Evolutionary conservation across 2,888 invertebrate genomes (phyloP).

Genomic region (Trissolcus japonicus): DNA sequence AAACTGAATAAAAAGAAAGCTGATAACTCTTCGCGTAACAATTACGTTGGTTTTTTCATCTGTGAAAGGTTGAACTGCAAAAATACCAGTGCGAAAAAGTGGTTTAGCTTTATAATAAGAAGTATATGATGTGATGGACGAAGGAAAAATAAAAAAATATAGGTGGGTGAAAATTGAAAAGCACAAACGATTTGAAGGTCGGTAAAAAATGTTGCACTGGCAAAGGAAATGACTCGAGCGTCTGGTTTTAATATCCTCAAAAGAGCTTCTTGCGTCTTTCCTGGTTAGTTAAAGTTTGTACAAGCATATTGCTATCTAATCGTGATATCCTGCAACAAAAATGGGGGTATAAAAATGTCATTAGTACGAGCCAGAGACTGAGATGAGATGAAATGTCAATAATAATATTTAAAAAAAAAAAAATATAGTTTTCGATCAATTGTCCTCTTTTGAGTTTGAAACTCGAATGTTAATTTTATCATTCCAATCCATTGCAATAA

Average conservation of each 20-base stretch:
- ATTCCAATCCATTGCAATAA: too few relatives aligned
- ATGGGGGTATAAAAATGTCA: constrained; percentile 31
- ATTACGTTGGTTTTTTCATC: too few relatives aligned
- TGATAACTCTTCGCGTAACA: too few relatives aligned
- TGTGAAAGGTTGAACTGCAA: too few relatives aligned
- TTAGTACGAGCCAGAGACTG: neutral
- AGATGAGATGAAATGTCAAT: constrained; percentile 21
- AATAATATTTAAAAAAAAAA: neutral
- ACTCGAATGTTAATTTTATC: too few relatives aligned
- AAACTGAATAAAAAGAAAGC: too few relatives aligned
- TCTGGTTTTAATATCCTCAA: constrained; percentile 14
- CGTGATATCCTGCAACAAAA: constrained; percentile 25
- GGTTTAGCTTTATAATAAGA: too few relatives aligned
- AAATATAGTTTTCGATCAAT: neutral
- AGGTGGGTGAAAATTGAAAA: neutral
- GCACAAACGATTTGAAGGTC: constrained; percentile 5
- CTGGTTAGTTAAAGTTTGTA: constrained; percentile 23
- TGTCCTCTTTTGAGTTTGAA: too few relatives aligned
- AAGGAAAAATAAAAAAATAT: too few relatives aligned
- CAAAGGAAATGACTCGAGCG: constrained; percentile 1
- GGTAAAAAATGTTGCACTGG: constrained; percentile 3
- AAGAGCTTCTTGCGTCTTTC: constrained; percentile 8
- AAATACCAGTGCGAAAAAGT: too few relatives aligned
- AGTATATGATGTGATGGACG: too few relatives aligned
- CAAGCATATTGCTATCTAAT: constrained; percentile 4